Percentiles rank a stretch among this genome's conserved stretches.
Evolutionary conservation across 2,113 vertebrate species (phyloP).

Genomic region (Tupaia chinensis): DNA sequence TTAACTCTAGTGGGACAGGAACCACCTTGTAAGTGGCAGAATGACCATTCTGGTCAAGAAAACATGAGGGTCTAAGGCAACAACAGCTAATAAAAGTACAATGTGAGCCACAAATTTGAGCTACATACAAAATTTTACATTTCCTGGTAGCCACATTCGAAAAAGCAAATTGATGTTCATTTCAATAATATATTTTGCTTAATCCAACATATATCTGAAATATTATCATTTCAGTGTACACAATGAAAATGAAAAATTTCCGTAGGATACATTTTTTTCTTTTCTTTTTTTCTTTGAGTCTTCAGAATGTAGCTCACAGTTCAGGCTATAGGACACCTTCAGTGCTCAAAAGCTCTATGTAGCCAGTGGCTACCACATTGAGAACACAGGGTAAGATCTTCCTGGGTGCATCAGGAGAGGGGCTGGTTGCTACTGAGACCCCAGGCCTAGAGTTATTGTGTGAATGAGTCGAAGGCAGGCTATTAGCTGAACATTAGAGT

Average conservation of each 20-base stretch:
- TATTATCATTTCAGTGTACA: neutral
- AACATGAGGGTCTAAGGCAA: neutral
- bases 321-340: too few relatives aligned
- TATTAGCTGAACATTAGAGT: neutral
- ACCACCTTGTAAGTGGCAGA: neutral
- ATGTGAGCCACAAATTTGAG: neutral
- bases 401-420: neutral
- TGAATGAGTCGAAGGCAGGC: neutral
- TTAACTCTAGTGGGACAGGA: neutral
- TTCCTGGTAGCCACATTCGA: neutral
- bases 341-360: neutral
- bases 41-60: neutral
- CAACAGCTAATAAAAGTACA: accelerated
- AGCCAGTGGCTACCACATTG: neutral
- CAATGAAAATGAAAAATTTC: neutral
- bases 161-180: neutral
- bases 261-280: neutral
- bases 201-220: neutral
- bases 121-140: neutral
- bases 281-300: neutral
- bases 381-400: neutral
- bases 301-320: neutral
- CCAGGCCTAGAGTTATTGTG: neutral
- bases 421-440: neutral
- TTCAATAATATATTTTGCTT: neutral